Conservation (phyloP, 2,797 vertebrate species). For the Phalanger gymnotis region DNA sequence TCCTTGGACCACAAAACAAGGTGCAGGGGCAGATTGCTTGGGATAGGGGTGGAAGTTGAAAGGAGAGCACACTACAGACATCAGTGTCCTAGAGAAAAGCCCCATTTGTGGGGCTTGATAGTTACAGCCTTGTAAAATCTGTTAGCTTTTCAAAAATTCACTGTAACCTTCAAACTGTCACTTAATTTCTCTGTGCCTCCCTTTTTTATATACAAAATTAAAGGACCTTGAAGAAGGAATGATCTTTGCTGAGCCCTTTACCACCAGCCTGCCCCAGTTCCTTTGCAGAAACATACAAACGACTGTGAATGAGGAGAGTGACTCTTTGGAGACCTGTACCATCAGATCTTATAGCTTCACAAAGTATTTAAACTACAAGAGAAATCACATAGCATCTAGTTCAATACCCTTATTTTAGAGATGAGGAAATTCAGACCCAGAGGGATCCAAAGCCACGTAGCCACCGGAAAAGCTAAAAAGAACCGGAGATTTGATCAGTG, state of each 20-base stretch:
- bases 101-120: neutral
- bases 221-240: neutral
- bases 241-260: neutral
- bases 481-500: neutral
- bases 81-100: neutral
- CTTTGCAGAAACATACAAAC: neutral
- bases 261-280: neutral
- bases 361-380: neutral
- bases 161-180: neutral
- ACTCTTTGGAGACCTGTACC: neutral
- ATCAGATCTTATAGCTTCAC: neutral
- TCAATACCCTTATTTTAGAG: neutral
- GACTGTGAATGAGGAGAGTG: neutral
- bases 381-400: neutral
- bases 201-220: neutral
- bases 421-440: neutral
- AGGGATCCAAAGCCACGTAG: neutral
- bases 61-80: neutral
- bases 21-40: neutral
- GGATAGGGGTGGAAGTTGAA: neutral
- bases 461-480: neutral
- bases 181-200: neutral
- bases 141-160: neutral
- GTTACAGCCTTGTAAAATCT: neutral
- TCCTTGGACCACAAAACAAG: neutral